A percentile compares a stretch with the other conserved stretches of the same genome.
phyloP scores from a whole-genome alignment of 2,113 vertebrate species.

The Herpailurus yagouaroundi region DNA sequence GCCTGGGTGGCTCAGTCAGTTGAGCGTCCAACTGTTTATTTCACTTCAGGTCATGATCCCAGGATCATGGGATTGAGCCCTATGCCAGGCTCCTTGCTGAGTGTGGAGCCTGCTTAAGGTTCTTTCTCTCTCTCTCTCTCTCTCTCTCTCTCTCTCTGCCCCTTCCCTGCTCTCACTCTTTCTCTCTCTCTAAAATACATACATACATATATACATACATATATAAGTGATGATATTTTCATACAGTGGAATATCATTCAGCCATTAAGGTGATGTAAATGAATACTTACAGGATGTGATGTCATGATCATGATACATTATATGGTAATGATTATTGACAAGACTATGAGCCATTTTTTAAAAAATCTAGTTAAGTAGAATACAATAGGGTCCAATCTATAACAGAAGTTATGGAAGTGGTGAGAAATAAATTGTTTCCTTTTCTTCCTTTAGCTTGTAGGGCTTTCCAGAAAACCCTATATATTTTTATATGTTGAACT shows the following conservation, averaged over 20 bases:
- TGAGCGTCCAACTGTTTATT: too few species aligned
- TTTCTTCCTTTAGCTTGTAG: not conserved
- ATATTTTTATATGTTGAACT: not conserved
- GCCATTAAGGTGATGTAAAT: not conserved
- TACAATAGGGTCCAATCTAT: not conserved
- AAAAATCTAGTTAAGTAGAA: not conserved
- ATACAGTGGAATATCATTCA: not conserved
- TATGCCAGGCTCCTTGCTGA: too few species aligned
- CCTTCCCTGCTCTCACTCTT: too few species aligned
- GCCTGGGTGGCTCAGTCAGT: too few species aligned
- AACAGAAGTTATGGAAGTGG: not conserved
- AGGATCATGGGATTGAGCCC: not conserved
- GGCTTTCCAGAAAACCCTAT: not conserved
- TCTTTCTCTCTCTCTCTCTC: too few species aligned
- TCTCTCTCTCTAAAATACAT: too few species aligned
- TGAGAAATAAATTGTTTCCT: not conserved
- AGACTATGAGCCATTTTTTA: not conserved
- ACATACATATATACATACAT: too few species aligned
- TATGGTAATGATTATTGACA: not conserved
- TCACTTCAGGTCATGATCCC: too few species aligned
- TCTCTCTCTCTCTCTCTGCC: too few species aligned
- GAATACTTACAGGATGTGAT: not conserved
- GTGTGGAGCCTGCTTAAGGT: too few species aligned
- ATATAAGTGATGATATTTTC: not conserved
- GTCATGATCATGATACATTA: rapidly evolving